Evolutionary conservation across 1,140 invertebrate species (phyloP).

Genomic region (Pseudomyrmex sp.): DNA sequence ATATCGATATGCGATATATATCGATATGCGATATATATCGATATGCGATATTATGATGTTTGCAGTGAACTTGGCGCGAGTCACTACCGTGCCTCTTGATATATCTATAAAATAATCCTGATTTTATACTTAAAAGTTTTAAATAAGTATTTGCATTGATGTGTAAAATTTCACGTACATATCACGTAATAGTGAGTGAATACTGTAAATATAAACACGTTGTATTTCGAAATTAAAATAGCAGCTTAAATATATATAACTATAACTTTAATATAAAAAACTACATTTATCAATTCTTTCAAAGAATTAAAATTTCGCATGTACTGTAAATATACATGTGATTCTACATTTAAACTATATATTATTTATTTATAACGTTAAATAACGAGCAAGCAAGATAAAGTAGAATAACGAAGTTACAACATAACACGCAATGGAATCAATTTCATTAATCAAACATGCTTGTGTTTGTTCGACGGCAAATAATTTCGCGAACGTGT

Average conservation of each 20-base stretch:
- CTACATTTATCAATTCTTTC: neutral
- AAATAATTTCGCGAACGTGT: slow-evolving; percentile 39
- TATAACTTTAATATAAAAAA: slow-evolving; percentile 1
- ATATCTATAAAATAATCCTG: neutral
- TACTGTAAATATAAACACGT: neutral
- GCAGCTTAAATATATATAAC: neutral
- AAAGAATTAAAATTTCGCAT: slow-evolving; percentile 7
- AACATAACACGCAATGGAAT: slow-evolving; percentile 28
- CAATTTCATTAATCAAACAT: slow-evolving; percentile 54
- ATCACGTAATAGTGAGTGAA: too few relatives aligned
- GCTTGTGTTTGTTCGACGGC: neutral
- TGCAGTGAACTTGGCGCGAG: too few relatives aligned
- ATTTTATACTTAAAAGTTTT: neutral
- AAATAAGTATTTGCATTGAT: neutral
- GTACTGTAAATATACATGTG: neutral
- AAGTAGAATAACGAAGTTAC: slow-evolving; percentile 25
- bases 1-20: too few relatives aligned
- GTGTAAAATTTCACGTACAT: too few relatives aligned
- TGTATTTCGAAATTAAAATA: slow-evolving; percentile 10
- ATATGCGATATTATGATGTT: too few relatives aligned
- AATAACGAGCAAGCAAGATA: slow-evolving; percentile 32
- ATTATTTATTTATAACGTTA: slow-evolving; percentile 16
- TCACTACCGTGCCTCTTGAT: too few relatives aligned
- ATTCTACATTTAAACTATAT: slow-evolving; percentile 4
- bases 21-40: too few relatives aligned